Conservation (phyloP, 2,888 invertebrate species). For the Autographa pulchrina region DNA sequence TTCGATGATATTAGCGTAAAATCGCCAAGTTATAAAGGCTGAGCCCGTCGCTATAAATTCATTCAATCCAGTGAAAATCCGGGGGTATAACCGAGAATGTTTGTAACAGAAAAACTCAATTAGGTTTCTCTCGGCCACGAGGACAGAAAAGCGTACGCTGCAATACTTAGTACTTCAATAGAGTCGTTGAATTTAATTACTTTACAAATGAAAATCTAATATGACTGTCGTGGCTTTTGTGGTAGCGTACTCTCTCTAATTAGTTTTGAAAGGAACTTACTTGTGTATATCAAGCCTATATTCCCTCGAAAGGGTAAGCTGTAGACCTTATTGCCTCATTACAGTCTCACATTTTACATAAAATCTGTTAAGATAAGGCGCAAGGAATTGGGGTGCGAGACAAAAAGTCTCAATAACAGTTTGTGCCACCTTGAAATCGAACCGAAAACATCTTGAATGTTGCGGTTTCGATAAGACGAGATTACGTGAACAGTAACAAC, state of each 20-base stretch:
- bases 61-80: conserved; percentile 5
- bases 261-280: conserved; percentile 18
- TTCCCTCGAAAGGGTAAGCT: not conserved
- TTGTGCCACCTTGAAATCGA: not conserved
- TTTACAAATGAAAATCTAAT: conserved; percentile 22
- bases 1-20: conserved; percentile 7
- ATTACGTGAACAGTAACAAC: conserved; percentile 1
- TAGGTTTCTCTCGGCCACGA: conserved; percentile 25
- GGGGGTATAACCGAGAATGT: conserved; percentile 32
- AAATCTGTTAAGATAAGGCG: not conserved
- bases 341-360: conserved; percentile 1
- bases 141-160: conserved; percentile 18
- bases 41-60: conserved; percentile 6
- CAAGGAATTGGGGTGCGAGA: conserved; percentile 2
- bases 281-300: not conserved
- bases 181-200: conserved; percentile 39
- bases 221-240: conserved; percentile 6
- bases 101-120: conserved; percentile 41
- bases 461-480: conserved; percentile 1
- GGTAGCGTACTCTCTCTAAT: conserved; percentile 7
- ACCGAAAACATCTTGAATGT: not conserved
- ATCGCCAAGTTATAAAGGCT: not conserved
- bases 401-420: not conserved
- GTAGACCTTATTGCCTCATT: not conserved
- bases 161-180: conserved; percentile 19